phyloP scores from a whole-genome alignment of 2,113 vertebrate genomes.

The Kryptolebias marmoratus region DNA sequence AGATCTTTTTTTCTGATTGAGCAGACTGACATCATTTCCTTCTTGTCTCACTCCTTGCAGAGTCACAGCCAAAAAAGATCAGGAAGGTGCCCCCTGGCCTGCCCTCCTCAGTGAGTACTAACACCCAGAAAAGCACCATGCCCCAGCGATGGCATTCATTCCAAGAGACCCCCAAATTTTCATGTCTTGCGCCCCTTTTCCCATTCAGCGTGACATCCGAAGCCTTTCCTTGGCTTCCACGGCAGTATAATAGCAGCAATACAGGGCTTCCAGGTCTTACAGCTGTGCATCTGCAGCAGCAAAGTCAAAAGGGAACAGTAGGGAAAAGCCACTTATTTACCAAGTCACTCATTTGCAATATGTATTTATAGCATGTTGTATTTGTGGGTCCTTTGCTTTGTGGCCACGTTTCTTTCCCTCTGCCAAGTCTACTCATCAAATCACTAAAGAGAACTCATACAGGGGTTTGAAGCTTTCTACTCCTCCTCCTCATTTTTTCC shows the following conservation, averaged over 20 bases:
- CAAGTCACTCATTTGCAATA: conserved; percentile 65
- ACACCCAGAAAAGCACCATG: conserved; percentile 23
- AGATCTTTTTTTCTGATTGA: conserved; percentile 1
- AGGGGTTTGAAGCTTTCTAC: conserved; percentile 61
- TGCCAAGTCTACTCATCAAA: conserved; percentile 60
- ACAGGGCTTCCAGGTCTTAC: conserved; percentile 59
- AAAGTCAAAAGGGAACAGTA: conserved; percentile 24
- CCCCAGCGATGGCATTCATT: conserved; percentile 16
- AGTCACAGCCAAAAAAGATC: conserved; percentile 94
- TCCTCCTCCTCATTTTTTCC: conserved; percentile 58
- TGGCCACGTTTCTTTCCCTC: conserved; percentile 63
- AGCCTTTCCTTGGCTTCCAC: conserved; percentile 33
- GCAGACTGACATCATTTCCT: conserved; percentile 24
- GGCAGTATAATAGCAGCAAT: conserved; percentile 40
- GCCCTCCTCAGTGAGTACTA: conserved; percentile 90
- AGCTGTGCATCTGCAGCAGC: conserved; percentile 58
- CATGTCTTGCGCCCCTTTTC: conserved; percentile 40
- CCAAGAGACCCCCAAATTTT: conserved; percentile 31
- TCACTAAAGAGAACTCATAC: conserved; percentile 58
- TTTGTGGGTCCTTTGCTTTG: conserved; percentile 74
- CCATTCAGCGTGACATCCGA: conserved; percentile 46
- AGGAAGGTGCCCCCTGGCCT: conserved; percentile 95
- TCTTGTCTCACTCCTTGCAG: conserved; percentile 70
- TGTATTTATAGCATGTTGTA: conserved; percentile 77
- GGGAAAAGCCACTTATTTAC: conserved; percentile 54